Conservation (phyloP, 1,140 invertebrate genomes). For the Lasioglossum baleicum region DNA sequence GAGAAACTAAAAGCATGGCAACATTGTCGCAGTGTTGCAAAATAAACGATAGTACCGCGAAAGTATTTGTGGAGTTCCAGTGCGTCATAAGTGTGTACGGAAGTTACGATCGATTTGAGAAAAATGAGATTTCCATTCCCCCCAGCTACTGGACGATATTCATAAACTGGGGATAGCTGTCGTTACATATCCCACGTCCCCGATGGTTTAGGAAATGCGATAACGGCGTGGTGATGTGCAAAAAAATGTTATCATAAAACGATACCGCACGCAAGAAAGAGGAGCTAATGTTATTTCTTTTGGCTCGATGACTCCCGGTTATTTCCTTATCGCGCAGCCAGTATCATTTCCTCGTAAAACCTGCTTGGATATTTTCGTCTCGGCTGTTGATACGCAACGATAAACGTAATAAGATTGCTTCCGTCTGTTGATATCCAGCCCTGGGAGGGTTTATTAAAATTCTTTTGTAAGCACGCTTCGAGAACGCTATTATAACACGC, state of each 20-base stretch:
- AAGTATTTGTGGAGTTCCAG: slow-evolving; percentile 8
- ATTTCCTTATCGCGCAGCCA: slow-evolving; percentile 32
- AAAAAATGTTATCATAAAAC: slow-evolving; percentile 29
- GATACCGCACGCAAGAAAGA: slow-evolving; percentile 8
- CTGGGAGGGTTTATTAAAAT: slow-evolving; percentile 34
- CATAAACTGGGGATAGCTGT: slow-evolving; percentile 40
- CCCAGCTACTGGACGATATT: slow-evolving; percentile 28
- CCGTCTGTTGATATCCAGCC: slow-evolving; percentile 13
- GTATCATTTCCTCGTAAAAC: slow-evolving; percentile 14
- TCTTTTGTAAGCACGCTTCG: slow-evolving; percentile 6
- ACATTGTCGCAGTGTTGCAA: too few relatives aligned
- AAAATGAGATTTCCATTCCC: slow-evolving; percentile 36
- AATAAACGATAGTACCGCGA: not conserved
- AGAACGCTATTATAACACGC: not conserved
- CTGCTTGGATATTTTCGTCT: slow-evolving; percentile 22
- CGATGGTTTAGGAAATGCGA: slow-evolving; percentile 35
- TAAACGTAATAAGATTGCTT: slow-evolving; percentile 45
- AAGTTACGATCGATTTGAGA: slow-evolving; percentile 37
- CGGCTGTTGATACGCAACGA: slow-evolving; percentile 30
- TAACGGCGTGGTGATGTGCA: slow-evolving; percentile 34
- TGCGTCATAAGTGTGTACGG: slow-evolving; percentile 10
- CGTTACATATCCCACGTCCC: not conserved
- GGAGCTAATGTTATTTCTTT: slow-evolving; percentile 43
- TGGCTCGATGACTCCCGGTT: slow-evolving; percentile 33
- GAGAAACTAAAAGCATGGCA: too few relatives aligned